These are phyloP conservation scores for Acanthurus leucopareius DNA, from an alignment of 2,797 vertebrate genomes.

Conservation along the genomic window DNA sequence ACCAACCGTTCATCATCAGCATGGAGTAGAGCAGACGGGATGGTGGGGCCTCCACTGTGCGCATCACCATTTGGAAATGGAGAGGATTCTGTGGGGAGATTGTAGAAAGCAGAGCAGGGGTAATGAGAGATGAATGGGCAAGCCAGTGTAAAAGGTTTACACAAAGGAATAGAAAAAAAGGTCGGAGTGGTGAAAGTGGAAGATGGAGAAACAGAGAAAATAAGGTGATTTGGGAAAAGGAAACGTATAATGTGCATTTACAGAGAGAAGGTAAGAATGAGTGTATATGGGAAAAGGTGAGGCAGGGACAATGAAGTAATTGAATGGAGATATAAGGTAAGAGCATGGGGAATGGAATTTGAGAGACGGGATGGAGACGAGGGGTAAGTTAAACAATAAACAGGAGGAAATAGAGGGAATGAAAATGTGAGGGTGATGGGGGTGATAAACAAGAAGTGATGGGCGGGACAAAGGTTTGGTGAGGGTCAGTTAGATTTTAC, in stretches of 20 bases:
- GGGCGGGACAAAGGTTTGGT: conserved; percentile 4
- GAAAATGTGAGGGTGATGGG: conserved; percentile 14
- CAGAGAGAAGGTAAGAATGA: neutral
- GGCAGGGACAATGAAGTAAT: neutral
- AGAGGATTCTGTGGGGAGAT: conserved; percentile 90
- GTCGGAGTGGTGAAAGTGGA: neutral
- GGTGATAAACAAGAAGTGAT: conserved; percentile 38
- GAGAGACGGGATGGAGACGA: conserved; percentile 21
- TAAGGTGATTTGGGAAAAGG: neutral
- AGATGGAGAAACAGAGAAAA: neutral
- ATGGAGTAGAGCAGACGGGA: conserved; percentile 92
- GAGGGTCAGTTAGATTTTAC: conserved; percentile 41
- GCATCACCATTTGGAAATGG: conserved; percentile 96
- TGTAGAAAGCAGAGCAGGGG: neutral
- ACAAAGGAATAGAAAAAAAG: neutral
- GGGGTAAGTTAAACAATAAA: conserved; percentile 29
- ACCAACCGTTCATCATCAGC: conserved; percentile 97
- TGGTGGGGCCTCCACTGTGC: conserved; percentile 82
- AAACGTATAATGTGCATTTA: neutral
- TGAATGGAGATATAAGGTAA: conserved; percentile 3
- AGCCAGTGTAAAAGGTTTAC: conserved; percentile 8
- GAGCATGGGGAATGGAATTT: conserved; percentile 8
- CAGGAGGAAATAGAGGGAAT: conserved; percentile 14
- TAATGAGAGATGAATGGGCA: conserved; percentile 13
- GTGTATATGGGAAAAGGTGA: neutral